Evolutionary conservation across 2,797 vertebrate genomes (phyloP).

Genomic region (Coranthus polyacanthus): DNA sequence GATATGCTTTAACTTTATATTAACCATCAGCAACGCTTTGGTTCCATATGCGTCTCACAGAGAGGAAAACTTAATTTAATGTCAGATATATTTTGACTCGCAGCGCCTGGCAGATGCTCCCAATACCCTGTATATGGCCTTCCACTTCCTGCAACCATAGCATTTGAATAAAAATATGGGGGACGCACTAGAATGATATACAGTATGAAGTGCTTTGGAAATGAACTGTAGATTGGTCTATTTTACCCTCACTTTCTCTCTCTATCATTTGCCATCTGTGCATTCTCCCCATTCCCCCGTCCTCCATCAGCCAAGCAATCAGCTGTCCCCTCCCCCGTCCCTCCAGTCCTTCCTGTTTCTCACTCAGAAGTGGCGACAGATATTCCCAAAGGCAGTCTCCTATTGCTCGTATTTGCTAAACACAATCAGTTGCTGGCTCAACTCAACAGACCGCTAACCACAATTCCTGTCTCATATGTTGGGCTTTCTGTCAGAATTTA

Average conservation of each 20-base stretch:
- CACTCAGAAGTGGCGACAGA: constrained; percentile 42
- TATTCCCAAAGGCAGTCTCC: constrained; percentile 55
- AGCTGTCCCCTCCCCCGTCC: background rate
- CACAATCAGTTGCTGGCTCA: constrained; percentile 43
- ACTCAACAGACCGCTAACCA: constrained; percentile 44
- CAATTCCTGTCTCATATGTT: constrained; percentile 33
- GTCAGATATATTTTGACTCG: constrained; percentile 43
- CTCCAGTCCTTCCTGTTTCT: constrained; percentile 30
- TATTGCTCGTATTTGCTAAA: constrained; percentile 69
- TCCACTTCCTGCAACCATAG: constrained; percentile 26
- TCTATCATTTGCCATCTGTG: constrained; percentile 38
- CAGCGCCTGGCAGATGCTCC: constrained; percentile 18
- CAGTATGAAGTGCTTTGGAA: constrained; percentile 36
- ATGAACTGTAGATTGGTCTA: constrained; percentile 41
- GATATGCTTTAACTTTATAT: constrained; percentile 11
- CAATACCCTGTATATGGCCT: constrained; percentile 26
- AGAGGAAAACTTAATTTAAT: constrained; percentile 36
- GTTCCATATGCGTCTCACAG: constrained; percentile 21
- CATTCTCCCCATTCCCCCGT: constrained; percentile 10
- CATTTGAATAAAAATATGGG: constrained; percentile 12
- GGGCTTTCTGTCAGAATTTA: constrained; percentile 15
- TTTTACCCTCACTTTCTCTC: constrained; percentile 31
- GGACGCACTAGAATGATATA: constrained; percentile 19
- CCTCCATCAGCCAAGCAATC: constrained; percentile 53
- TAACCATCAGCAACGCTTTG: constrained; percentile 7